Evolutionary conservation across 2,888 invertebrate species (phyloP).

Genomic region (Catocala nupta): DNA sequence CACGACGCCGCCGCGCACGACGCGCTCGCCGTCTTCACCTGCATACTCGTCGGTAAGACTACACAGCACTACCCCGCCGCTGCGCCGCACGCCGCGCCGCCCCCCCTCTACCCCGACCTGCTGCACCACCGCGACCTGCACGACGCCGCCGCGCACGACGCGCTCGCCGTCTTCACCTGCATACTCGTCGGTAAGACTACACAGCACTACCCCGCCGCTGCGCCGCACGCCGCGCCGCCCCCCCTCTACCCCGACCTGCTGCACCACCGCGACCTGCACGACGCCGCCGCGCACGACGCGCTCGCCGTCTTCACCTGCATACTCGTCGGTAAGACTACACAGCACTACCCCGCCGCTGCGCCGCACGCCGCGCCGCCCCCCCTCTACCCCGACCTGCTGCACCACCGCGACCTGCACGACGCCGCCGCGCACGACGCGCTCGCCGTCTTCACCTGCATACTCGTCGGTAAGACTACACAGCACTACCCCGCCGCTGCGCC

Average conservation of each 20-base stretch:
- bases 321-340: conserved; percentile 89
- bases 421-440: conserved; percentile 97
- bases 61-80: conserved; percentile 88
- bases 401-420: conserved; percentile 96
- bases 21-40: conserved; percentile 97
- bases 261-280: conserved; percentile 95
- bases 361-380: conserved; percentile 86
- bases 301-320: conserved; percentile 98
- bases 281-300: conserved; percentile 97
- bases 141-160: conserved; percentile 97
- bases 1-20: conserved; percentile 97
- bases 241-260: conserved; percentile 96
- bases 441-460: conserved; percentile 97
- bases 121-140: conserved; percentile 96
- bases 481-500: conserved; percentile 86
- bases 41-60: conserved; percentile 92
- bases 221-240: conserved; percentile 81
- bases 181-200: conserved; percentile 91
- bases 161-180: conserved; percentile 97
- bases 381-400: conserved; percentile 96
- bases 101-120: conserved; percentile 95
- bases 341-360: conserved; percentile 88
- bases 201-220: conserved; percentile 88
- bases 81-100: conserved; percentile 77
- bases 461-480: conserved; percentile 90